Conservation (phyloP, 2,888 invertebrate genomes). For the Oscheius sp. region DNA sequence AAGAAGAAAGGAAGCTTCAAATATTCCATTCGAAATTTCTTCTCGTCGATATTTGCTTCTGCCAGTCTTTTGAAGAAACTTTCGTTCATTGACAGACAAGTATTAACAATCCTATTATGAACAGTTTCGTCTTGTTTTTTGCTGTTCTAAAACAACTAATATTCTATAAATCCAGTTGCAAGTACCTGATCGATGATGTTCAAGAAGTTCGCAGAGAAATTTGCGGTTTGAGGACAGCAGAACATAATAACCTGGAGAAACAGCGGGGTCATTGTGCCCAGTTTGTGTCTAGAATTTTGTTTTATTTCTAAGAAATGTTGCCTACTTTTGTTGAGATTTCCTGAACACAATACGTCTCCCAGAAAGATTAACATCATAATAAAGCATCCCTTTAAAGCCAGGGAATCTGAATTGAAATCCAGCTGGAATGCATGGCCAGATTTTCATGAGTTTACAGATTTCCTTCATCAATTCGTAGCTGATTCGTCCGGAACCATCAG, state of each 20-base stretch:
- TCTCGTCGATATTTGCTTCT: background rate
- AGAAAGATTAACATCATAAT: background rate
- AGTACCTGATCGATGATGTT: slow-evolving; percentile 6
- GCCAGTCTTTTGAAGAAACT: background rate
- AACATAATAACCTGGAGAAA: background rate
- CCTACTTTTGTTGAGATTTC: slow-evolving; percentile 3
- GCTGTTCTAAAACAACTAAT: background rate
- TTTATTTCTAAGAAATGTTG: no score
- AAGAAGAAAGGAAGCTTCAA: background rate
- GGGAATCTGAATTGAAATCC: background rate
- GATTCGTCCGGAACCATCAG: slow-evolving; percentile 15
- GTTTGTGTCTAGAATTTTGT: background rate
- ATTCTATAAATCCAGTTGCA: background rate
- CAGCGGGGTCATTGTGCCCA: background rate
- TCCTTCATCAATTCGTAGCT: background rate
- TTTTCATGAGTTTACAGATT: background rate
- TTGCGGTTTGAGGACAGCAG: background rate
- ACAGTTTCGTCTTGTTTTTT: background rate
- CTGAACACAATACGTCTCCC: slow-evolving; percentile 7
- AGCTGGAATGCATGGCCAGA: background rate
- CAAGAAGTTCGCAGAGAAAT: background rate
- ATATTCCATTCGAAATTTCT: background rate
- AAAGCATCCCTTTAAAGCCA: slow-evolving; percentile 4
- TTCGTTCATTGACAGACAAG: background rate
- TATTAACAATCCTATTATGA: background rate